Evolutionary conservation across 2,888 invertebrate genomes (phyloP).

Genomic region (Bombyx huttoni): DNA sequence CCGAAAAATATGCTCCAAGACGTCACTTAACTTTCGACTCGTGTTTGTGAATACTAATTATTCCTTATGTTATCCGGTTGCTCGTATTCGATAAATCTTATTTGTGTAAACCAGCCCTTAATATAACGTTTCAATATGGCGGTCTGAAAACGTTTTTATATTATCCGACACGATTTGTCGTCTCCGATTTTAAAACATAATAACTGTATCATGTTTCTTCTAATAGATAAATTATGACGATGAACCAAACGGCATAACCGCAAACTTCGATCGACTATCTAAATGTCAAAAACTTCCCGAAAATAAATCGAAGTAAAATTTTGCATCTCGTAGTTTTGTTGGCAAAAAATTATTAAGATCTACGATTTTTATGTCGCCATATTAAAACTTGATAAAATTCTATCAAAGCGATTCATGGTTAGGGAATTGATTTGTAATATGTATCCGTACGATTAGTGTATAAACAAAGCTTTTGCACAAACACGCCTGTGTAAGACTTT

Average conservation of each 20-base stretch:
- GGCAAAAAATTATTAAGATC: not conserved
- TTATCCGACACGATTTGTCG: not conserved
- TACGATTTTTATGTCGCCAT: not conserved
- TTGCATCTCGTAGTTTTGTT: not conserved
- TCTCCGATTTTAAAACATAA: too few species aligned
- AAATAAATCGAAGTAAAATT: too few species aligned
- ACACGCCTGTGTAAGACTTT: constrained; percentile 34
- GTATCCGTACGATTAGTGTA: constrained; percentile 18
- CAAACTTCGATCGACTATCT: too few species aligned
- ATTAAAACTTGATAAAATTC: not conserved
- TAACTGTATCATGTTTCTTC: too few species aligned
- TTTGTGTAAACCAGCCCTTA: constrained; percentile 7
- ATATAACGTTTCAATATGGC: not conserved
- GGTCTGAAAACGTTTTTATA: not conserved
- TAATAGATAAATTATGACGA: too few species aligned
- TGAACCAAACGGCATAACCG: too few species aligned
- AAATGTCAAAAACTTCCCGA: too few species aligned
- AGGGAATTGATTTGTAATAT: constrained; percentile 39
- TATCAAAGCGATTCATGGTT: not conserved
- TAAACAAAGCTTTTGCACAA: constrained; percentile 32
- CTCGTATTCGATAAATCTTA: constrained; percentile 4
- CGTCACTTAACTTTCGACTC: too few species aligned
- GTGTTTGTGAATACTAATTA: too few species aligned
- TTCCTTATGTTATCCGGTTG: too few species aligned
- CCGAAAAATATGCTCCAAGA: too few species aligned